These are phyloP conservation scores for Alviniconcha strummeri DNA, from an alignment of 2,888 invertebrate genomes.

Conservation along the genomic window DNA sequence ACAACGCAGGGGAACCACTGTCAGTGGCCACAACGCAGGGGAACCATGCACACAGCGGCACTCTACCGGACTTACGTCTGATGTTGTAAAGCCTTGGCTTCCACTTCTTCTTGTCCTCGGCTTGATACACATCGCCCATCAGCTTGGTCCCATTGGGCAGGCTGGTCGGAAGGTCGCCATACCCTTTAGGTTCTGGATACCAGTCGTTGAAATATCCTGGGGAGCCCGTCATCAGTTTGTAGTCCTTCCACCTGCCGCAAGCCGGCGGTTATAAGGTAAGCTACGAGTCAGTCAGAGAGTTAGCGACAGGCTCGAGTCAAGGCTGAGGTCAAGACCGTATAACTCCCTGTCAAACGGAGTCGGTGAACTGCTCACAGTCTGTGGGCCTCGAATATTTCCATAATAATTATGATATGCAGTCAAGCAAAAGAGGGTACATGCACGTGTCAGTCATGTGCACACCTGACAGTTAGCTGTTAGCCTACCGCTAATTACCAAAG, in stretches of 20 bases:
- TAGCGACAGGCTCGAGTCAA: background rate
- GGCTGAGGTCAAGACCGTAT: background rate
- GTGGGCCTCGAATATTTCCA: too few relatives aligned
- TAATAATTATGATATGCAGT: too few relatives aligned
- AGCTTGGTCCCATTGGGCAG: too few relatives aligned
- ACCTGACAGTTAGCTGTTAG: too few relatives aligned
- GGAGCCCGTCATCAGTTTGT: constrained; percentile 23
- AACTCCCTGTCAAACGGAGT: background rate
- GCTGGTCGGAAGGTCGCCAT: background rate
- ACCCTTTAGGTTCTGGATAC: background rate
- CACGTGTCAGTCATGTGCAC: too few relatives aligned
- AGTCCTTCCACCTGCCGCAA: constrained; percentile 13
- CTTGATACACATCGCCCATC: too few relatives aligned
- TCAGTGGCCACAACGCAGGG: too few relatives aligned
- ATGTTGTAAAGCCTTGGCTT: constrained; percentile 12
- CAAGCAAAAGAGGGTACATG: too few relatives aligned
- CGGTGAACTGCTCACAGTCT: background rate
- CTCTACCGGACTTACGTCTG: background rate
- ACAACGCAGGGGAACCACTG: too few relatives aligned
- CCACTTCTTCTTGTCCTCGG: background rate
- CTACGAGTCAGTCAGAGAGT: background rate
- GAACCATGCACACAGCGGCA: too few relatives aligned
- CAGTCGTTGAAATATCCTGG: constrained; percentile 14
- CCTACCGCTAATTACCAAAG: too few relatives aligned
- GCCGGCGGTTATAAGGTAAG: background rate